Percentiles rank a stretch among this genome's conserved stretches.
These are phyloP conservation scores for Callocephalon fimbriatum DNA, from an alignment of 2,113 vertebrate genomes.

Conservation along the genomic window DNA sequence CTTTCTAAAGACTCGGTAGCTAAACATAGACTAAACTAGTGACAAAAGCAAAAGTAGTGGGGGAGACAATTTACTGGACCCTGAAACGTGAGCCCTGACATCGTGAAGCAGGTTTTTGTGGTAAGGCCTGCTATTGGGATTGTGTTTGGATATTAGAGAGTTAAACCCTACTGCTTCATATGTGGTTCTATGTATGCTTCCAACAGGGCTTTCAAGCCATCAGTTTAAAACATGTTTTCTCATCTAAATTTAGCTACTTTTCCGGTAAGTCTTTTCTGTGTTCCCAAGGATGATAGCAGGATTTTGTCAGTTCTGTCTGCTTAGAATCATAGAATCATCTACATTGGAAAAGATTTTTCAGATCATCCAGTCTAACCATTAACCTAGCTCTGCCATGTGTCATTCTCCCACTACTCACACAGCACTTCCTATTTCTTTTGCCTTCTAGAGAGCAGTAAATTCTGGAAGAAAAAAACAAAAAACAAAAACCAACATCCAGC, in stretches of 20 bases:
- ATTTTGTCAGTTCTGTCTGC: background rate
- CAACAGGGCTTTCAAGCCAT: background rate
- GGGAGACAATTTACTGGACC: background rate
- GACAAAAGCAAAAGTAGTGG: background rate
- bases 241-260: background rate
- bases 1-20: background rate
- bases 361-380: background rate
- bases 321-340: background rate
- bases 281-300: background rate
- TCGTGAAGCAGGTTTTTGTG: background rate
- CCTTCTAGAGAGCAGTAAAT: background rate
- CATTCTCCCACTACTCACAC: background rate
- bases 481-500: background rate
- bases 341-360: background rate
- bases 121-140: background rate
- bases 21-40: background rate
- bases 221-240: background rate
- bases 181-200: background rate
- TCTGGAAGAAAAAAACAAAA: background rate
- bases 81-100: background rate
- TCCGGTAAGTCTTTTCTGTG: background rate
- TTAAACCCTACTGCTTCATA: background rate
- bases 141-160: background rate
- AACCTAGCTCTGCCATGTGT: background rate
- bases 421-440: background rate